Base-by-base conservation (phyloP, 2,797 vertebrate species). In the Rhadinocentrus ornatus region DNA sequence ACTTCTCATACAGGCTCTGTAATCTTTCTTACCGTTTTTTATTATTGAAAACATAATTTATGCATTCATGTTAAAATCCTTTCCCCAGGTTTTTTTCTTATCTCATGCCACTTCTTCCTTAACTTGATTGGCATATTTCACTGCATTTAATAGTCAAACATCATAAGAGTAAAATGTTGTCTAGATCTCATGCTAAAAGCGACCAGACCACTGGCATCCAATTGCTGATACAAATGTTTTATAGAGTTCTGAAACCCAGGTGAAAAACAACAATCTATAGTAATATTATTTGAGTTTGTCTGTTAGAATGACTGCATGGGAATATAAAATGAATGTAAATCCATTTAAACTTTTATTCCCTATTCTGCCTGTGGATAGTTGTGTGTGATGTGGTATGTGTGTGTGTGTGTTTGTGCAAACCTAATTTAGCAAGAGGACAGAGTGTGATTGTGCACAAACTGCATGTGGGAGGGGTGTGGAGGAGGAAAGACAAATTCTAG, bases 401-500 rank as follows among this genome's bases (percentile, higher is more conserved):
- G 6, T 69, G 3, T 35, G 58, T 39, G 58, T 56, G 34, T 54
- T 63, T 70, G 48, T 69, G 63, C 37, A 64, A 62, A 75, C 59
- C 68, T 80, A 77, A 84, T 86, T 88, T 85, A 86, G 76, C 75
- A 65, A 52, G 80, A 89, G 83, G 78, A 88, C 81, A 88, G 75
- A 83, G 59, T 84, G 66, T 85, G 83, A 83, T 76, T 85, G 80
- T 84, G 79, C 68, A 73, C 54, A 52, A 54, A 62, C 24, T 81
- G 79, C 75, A 80, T 81, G 85, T 88, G 72, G 86, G 86, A 86
- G 78, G 62, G 76, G 71, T 80, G 85, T 71, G 84, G 81, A 76
- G 82, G 80, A 80, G 86, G 79, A 60, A 77, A 80, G 86, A 82
- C 67, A 75, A 69, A 86, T 81, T 85, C 80, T 74, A 53, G 62